Evolutionary conservation across 2,113 vertebrate genomes (phyloP), one percentile per base, ranked within the genome.

Genomic region (Tragelaphus strepsiceros): DNA sequence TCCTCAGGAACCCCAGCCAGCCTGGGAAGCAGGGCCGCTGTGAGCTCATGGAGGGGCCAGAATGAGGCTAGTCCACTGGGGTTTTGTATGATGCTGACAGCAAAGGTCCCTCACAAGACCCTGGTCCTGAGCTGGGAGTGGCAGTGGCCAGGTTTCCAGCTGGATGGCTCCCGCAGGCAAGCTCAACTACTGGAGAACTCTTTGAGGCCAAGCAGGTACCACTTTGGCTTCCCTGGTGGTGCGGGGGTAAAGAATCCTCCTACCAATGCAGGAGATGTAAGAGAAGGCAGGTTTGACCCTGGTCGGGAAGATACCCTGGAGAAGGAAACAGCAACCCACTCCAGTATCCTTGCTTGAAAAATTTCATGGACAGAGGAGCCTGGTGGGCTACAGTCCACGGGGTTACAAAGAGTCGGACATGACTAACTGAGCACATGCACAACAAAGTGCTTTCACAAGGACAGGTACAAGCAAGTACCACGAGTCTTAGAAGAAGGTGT

Each of bases 161-260:
- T 16, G 17, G 17, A 67, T 0, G 3, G n/a, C 15, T 88, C 43
- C 46, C 9, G 13, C 2, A 43, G 6, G 2, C 7, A 8, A 78
- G 46, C 56, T 28, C 3, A 4, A 16, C 26, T 56, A 64, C 2
- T 35, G 43, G 32, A 90, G 61, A 61, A n/a, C 9, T 7, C 3
- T 77, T 54, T 28, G 24, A 43, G 24, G 67, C 74, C 51, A 71
- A 59, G 88, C 53, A 35, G 32, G 26, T 30, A 12, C 35, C 71
- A 28, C 32, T 7, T 43, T 39, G 71, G 71, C 71, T 43, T 77
- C 71, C 71, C 71, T 15, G 71, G 71, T 43, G 71, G 22, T 43
- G 22, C 1, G 0, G 39, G 3, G 12, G 22, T 26, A 26, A 43
- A 43, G 8, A 77, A 43, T 77, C 21, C 21, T 24, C 21, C 71